A percentile compares a stretch with the other conserved stretches of the same genome.
Conservation (phyloP, 2,888 invertebrate species). For the Drosophila merina region DNA sequence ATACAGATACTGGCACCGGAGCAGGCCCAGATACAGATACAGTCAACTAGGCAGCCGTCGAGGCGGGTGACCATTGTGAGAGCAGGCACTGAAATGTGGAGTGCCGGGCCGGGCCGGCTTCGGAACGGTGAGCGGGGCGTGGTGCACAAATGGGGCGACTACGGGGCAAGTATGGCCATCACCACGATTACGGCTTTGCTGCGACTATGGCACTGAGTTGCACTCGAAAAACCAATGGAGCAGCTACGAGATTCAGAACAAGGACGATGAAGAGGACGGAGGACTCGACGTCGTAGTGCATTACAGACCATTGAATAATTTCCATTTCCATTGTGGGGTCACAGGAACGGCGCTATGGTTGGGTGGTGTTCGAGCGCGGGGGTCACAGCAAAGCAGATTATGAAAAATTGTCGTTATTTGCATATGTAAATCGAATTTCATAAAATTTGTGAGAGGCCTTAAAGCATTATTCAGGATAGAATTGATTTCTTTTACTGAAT, state of each 20-base stretch:
- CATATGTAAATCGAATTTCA: slow-evolving; percentile 83
- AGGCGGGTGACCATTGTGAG: slow-evolving; percentile 68
- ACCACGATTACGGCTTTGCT: slow-evolving; percentile 12
- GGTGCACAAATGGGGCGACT: slow-evolving; percentile 51
- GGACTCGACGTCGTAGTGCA: slow-evolving; percentile 62
- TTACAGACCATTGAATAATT: slow-evolving; percentile 83
- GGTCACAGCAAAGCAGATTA: slow-evolving; percentile 75
- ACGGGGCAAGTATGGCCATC: slow-evolving; percentile 57
- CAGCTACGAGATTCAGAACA: slow-evolving; percentile 46
- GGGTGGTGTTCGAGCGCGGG: slow-evolving; percentile 46
- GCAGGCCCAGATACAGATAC: slow-evolving; percentile 40
- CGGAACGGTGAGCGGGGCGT: slow-evolving; percentile 1
- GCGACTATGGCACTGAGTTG: slow-evolving; percentile 44
- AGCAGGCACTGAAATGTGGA: slow-evolving; percentile 24
- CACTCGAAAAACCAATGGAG: slow-evolving; percentile 71
- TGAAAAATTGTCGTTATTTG: slow-evolving; percentile 83
- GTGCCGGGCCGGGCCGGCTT: neutral
- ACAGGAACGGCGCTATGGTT: slow-evolving; percentile 2
- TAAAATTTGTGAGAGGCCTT: slow-evolving; percentile 79
- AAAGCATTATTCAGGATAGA: slow-evolving; percentile 54
- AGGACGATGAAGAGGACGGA: slow-evolving; percentile 31
- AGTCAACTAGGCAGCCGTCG: slow-evolving; percentile 71
- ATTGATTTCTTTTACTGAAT: slow-evolving; percentile 50
- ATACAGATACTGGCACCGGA: slow-evolving; percentile 23
- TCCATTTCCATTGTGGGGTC: slow-evolving; percentile 70